Evolutionary conservation across 2,113 vertebrate species (phyloP).

Genomic region (Macrotis lagotis): DNA sequence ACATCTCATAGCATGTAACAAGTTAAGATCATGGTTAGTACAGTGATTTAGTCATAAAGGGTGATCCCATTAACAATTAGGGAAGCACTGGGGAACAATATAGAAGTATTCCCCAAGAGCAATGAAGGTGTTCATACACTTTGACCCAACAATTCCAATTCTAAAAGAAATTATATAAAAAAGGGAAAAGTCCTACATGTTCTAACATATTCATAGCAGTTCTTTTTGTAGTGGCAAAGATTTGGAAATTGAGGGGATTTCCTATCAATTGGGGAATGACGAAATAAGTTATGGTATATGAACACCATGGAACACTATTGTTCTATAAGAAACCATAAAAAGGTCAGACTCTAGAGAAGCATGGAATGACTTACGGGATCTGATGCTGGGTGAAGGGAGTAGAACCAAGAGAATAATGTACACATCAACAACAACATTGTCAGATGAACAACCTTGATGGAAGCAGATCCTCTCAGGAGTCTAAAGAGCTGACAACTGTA

Average conservation of each 20-base stretch:
- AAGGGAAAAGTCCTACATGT: background rate
- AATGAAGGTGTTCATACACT: background rate
- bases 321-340: background rate
- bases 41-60: background rate
- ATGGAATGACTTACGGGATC: background rate
- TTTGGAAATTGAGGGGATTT: background rate
- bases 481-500: no score
- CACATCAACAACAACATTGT: no score
- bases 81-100: background rate
- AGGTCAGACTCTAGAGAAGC: background rate
- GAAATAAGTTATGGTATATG: background rate
- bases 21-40: background rate
- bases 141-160: background rate
- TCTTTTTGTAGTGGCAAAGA: background rate
- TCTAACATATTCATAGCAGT: background rate
- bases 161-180: background rate
- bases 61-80: no score
- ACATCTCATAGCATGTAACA: background rate
- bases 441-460: no score
- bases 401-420: background rate
- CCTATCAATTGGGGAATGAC: background rate
- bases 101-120: background rate
- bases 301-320: background rate
- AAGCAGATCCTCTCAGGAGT: no score
- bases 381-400: background rate